Percentiles rank a stretch among this genome's conserved stretches.
These are phyloP conservation scores for Armadillidium nasatum DNA, from an alignment of 1,140 invertebrate genomes.

Conservation along the genomic window DNA sequence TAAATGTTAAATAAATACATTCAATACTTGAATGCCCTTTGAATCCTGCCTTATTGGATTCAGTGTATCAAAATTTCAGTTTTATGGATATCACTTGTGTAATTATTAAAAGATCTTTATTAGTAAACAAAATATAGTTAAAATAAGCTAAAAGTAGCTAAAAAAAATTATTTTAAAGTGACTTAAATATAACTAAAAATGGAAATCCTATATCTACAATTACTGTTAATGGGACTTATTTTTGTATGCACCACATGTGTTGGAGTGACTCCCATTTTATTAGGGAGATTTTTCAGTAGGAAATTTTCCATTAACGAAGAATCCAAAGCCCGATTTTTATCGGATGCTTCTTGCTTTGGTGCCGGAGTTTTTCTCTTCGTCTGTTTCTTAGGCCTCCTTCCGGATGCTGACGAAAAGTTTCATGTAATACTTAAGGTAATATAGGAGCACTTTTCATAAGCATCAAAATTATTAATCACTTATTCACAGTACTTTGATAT, in stretches of 20 bases:
- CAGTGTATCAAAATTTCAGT: too few species aligned
- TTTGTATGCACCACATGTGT: constrained; percentile 31
- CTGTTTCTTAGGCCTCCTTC: constrained; percentile 43
- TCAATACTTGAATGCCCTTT: too few species aligned
- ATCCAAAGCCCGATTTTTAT: constrained; percentile 27
- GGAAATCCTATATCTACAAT: constrained; percentile 31
- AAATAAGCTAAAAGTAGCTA: too few species aligned
- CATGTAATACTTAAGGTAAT: constrained; percentile 39
- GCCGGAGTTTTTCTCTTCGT: constrained; percentile 43
- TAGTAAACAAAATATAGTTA: too few species aligned
- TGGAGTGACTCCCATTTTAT: constrained; percentile 33
- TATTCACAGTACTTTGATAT: background rate
- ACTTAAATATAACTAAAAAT: constrained; percentile 6
- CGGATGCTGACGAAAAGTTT: constrained; percentile 40
- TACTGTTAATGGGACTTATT: constrained; percentile 37
- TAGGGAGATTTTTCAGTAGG: constrained; percentile 9
- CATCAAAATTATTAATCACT: background rate
- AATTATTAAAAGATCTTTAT: too few species aligned
- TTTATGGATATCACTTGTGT: too few species aligned
- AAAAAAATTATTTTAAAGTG: too few species aligned
- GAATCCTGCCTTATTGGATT: too few species aligned
- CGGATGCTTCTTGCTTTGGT: constrained; percentile 38
- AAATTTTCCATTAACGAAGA: background rate
- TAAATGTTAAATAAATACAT: too few species aligned
- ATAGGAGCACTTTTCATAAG: too few species aligned